Evolutionary conservation across 2,113 vertebrate species (phyloP), one percentile per base, ranked within the genome.

Genomic region (Catagonus wagneri): DNA sequence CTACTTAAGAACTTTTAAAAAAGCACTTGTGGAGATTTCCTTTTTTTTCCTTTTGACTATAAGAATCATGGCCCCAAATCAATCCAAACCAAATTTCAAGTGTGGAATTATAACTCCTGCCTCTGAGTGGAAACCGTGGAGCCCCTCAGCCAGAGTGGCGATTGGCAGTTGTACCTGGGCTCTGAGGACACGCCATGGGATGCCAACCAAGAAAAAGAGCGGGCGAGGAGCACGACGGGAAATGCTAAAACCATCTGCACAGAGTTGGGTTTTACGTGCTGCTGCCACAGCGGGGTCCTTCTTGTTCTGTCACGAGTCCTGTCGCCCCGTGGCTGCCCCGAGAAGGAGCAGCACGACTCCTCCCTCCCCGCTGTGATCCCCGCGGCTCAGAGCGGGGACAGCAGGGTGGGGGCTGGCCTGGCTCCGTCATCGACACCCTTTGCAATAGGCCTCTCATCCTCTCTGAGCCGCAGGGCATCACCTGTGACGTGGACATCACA

Each of bases 31-130:
- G 39, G 65, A 87, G 71, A 90, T 86, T 65, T 81, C 93, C 83
- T 83, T 78, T 81, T 94, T 86, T 83, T 78, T 36, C 50, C 60
- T 96, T 94, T 93, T 80, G 80, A 80, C 76, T 93, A 72, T 81
- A 83, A 96, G 79, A 92, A 68, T 83, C 63, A 83, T 95, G 94
- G 69, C 54, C 36, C 85, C 75, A 96, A 93, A 75, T 69, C 93
- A 92, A 89, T 97, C 97, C 96, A 97, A 98, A 96, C 95, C 94
- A 97, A 97, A 97, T 98, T 97, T 95, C 54, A 95, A n/a, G 71
- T 91, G 93, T 89, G 87, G 89, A 98, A 95, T 94, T 94, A 80
- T 84, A 96, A 97, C 86, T 93, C 95, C 95, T 90, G 79, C 94
- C 68, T 97, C 95, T 83, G 93, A 83, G 65, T 95, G 96, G 96